A percentile compares a stretch with the other conserved stretches of the same genome.
phyloP scores from a whole-genome alignment of 2,888 invertebrate genomes.

The Eupithecia exiguata region DNA sequence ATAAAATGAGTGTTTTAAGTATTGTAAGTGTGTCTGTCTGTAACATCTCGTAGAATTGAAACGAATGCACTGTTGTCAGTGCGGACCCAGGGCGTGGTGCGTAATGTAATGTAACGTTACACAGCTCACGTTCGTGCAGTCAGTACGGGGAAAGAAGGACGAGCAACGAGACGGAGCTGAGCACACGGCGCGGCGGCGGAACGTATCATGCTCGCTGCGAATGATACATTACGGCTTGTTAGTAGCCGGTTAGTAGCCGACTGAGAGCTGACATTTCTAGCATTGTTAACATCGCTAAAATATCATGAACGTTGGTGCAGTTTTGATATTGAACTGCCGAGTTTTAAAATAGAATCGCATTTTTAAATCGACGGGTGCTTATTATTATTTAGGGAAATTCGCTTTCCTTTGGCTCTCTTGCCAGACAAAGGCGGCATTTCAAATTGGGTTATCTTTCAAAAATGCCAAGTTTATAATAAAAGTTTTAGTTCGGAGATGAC shows the following conservation, averaged over 20 bases:
- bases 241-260: too few relatives aligned
- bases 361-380: background rate
- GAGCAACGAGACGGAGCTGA: too few relatives aligned
- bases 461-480: constrained; percentile 4
- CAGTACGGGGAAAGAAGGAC: too few relatives aligned
- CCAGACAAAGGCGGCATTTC: background rate
- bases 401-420: background rate
- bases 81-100: too few relatives aligned
- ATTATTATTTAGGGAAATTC: background rate
- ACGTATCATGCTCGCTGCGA: too few relatives aligned
- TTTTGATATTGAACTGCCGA: background rate
- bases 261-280: background rate
- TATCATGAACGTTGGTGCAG: background rate
- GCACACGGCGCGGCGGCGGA: too few relatives aligned
- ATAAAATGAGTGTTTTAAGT: background rate
- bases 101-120: too few relatives aligned
- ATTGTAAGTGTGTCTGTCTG: background rate
- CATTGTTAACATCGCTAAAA: background rate
- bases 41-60: background rate
- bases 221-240: too few relatives aligned
- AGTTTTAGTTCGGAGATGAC: constrained; percentile 20
- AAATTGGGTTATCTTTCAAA: background rate
- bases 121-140: too few relatives aligned
- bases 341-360: background rate
- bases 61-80: background rate